Base-by-base conservation (phyloP, 2,888 invertebrate genomes). In the Cheilosia pagana region DNA sequence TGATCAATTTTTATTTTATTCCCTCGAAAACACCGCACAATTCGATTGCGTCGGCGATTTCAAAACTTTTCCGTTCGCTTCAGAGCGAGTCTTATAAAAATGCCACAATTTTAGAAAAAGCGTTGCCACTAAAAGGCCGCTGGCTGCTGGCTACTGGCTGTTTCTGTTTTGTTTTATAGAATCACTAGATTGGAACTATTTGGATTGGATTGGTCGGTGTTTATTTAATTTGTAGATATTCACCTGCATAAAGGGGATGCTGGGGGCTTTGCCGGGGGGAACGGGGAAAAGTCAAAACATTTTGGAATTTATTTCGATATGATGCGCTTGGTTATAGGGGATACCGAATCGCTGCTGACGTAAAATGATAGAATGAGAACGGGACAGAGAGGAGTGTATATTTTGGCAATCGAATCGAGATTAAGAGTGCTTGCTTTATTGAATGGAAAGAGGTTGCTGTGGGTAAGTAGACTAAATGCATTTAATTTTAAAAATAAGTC, bases 41-140 rank as follows among this genome's bases (percentile, higher is more conserved):
- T 55, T 72, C 55, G 48, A 67, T 77, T 77, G 77, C 82, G 77
- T 77, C 45, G 71, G 71, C 35, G 55, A 43, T 65, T 71, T 65
- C 39, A 59, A 75, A 75, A 65, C n/a, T 5, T 60, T 55, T 21
- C 48, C 75, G 41, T 35, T 3, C 55, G 48, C 41, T 39, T 19
- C n/a, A 39, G n/a, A 50, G 35, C 21, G 28, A 74, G 23, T 63
- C 35, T 65, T 50, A 76, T 81, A 59, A 76, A 79, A 81, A 75
- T 70, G 81, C 71, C 70, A 81, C 35, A 70, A 43, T 65, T 70
- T 81, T 41, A 39, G 43, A 76, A 53, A 31, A 21, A 28, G 8
- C 59, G 39, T 48, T 60, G 70, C 76, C 57, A 35, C 65, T 39
- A n/a, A n/a, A n/a, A n/a, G n/a, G n/a, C n/a, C n/a, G n/a, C n/a